Percentiles rank a stretch among this genome's conserved stretches.
These are phyloP conservation scores for Aegypius monachus DNA, from an alignment of 2,113 vertebrate species.

Conservation along the genomic window DNA sequence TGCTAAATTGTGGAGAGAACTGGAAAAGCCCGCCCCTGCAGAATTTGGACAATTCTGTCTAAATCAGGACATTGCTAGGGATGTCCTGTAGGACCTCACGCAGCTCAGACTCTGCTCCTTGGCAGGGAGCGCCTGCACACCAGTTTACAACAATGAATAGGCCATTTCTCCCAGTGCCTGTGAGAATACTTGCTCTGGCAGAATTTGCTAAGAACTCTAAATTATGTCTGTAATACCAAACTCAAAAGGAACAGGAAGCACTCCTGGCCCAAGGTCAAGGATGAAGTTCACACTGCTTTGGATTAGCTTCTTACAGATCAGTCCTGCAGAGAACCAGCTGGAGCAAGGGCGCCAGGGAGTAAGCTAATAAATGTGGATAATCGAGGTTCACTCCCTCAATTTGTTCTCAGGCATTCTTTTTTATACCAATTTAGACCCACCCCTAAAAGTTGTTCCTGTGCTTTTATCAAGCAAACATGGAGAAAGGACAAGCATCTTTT, in stretches of 20 bases:
- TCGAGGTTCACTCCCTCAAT: neutral
- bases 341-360: neutral
- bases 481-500: neutral
- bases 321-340: neutral
- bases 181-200: neutral
- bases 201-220: neutral
- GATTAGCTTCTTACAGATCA: neutral
- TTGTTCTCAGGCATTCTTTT: neutral
- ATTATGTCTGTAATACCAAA: neutral
- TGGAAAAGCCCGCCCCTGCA: neutral
- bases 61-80: neutral
- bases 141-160: neutral
- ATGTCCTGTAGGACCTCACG: neutral
- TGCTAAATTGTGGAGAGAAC: neutral
- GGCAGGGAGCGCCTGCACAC: neutral
- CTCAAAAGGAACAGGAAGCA: neutral
- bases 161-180: neutral
- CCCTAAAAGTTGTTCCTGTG: neutral
- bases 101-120: neutral
- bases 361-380: neutral
- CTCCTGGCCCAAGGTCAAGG: neutral
- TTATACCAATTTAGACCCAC: neutral
- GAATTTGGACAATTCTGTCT: neutral
- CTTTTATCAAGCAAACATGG: neutral
- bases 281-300: neutral